Evolutionary conservation across 1,140 invertebrate species (phyloP).

Genomic region (Ridgeia piscesae): DNA sequence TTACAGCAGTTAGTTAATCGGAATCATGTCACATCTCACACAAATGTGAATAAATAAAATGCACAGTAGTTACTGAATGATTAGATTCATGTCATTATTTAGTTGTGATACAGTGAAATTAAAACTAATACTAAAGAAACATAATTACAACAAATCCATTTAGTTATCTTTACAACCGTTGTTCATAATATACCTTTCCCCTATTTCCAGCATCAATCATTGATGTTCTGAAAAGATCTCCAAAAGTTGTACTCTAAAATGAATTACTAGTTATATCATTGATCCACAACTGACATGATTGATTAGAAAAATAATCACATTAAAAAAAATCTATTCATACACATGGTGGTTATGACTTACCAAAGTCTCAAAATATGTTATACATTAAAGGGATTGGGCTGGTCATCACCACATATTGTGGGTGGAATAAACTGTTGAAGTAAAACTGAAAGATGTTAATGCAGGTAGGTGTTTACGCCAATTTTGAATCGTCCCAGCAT

Average conservation of each 20-base stretch:
- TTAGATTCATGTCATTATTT: neutral
- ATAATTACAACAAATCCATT: neutral
- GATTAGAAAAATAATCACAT: neutral
- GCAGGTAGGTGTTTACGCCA: too few species aligned
- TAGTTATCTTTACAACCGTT: neutral
- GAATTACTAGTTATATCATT: too few species aligned
- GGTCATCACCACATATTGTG: too few species aligned
- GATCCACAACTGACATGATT: neutral
- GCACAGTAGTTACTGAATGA: neutral
- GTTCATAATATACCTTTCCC: neutral
- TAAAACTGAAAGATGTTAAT: too few species aligned
- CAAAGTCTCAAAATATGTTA: too few species aligned
- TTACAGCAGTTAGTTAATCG: neutral
- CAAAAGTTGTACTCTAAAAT: neutral
- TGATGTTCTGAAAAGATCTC: neutral
- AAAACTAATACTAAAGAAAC: neutral
- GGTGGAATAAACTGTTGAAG: too few species aligned
- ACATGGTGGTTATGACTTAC: neutral
- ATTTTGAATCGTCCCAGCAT: too few species aligned
- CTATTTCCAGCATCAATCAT: neutral
- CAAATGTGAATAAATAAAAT: neutral
- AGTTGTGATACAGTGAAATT: neutral
- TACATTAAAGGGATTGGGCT: too few species aligned
- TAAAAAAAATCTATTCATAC: neutral
- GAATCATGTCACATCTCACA: neutral